Evolutionary conservation across 2,888 invertebrate genomes (phyloP), one percentile per base, ranked within the genome.

Genomic region (Sinhomidia bicolor): DNA sequence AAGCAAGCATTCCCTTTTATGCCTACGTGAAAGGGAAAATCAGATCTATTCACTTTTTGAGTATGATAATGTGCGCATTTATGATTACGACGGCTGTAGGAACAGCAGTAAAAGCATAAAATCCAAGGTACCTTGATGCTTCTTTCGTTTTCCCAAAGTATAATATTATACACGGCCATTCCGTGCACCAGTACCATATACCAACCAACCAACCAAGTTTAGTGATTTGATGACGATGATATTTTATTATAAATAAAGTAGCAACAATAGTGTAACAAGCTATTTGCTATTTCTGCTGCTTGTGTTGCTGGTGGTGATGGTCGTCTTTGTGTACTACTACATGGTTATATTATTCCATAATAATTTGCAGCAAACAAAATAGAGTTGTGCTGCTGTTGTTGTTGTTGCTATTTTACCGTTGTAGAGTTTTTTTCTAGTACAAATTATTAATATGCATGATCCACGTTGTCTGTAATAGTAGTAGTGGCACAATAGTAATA

Each of bases 381-480:
- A 26, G 47, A n/a, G n/a, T n/a, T n/a, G n/a, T n/a, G n/a, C n/a
- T n/a, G n/a, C n/a, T n/a, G n/a, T n/a, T n/a, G n/a, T n/a, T n/a
- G n/a, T n/a, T n/a, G n/a, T n/a, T n/a, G n/a, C n/a, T n/a, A n/a
- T 74, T 5, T 20, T 74, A 36, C 62, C 14, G 44, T 47, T 41
- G 44, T 44, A 47, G 44, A 51, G 26, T n/a, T n/a, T n/a, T 74
- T 74, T 74, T 74, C 47, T 44, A 47, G 74, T 47, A 47, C 74
- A 47, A 74, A 51, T 26, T 74, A 74, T 74, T 74, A 74, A 74
- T 74, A 74, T 74, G 74, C 74, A 74, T 74, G 74, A 74, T 74
- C 47, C 47, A 47, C 68, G n/a, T 65, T 7, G n/a, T n/a, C n/a
- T n/a, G n/a, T n/a, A n/a, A n/a, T n/a, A n/a, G 54, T 57, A 17